These are phyloP conservation scores for Drosophila kanekoi DNA, from an alignment of 2,888 invertebrate species.

Conservation along the genomic window DNA sequence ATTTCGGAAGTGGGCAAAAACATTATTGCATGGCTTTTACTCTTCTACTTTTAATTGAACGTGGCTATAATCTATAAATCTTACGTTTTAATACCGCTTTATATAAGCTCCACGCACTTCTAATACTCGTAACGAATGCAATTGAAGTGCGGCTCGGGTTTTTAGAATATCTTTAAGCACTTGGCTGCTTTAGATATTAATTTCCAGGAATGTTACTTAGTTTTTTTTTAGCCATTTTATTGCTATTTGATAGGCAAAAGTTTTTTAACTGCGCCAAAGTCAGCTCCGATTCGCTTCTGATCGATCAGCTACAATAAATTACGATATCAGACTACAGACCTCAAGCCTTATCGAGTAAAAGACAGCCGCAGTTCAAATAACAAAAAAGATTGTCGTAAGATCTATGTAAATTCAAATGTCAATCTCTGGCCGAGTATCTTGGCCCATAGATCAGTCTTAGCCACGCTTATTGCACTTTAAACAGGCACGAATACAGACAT, in stretches of 20 bases:
- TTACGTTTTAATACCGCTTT: too few relatives aligned
- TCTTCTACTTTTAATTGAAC: too few relatives aligned
- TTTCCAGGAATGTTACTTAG: neutral
- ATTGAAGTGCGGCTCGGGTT: neutral
- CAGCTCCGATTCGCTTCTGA: conserved; percentile 47
- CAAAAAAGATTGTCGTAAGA: conserved; percentile 10
- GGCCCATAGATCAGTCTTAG: conserved; percentile 74
- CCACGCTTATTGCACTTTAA: conserved; percentile 74
- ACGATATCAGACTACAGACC: conserved; percentile 49
- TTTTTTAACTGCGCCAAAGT: conserved; percentile 5
- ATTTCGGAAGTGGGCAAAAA: too few relatives aligned
- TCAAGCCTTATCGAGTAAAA: conserved; percentile 38
- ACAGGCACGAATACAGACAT: conserved; percentile 73
- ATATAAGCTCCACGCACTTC: neutral
- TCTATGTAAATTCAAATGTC: conserved; percentile 43
- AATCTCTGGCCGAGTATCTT: conserved; percentile 30
- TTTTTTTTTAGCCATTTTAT: conserved; percentile 2
- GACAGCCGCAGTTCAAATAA: conserved; percentile 31
- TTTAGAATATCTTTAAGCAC: neutral
- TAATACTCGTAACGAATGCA: neutral
- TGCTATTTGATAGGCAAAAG: conserved; percentile 22
- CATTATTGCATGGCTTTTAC: too few relatives aligned
- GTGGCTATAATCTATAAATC: too few relatives aligned
- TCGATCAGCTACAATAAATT: conserved; percentile 56
- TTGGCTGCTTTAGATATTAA: neutral